A percentile compares a stretch with the other conserved stretches of the same genome.
Conservation (phyloP, 2,888 invertebrate genomes). For the Sylvicola fuscatus region DNA sequence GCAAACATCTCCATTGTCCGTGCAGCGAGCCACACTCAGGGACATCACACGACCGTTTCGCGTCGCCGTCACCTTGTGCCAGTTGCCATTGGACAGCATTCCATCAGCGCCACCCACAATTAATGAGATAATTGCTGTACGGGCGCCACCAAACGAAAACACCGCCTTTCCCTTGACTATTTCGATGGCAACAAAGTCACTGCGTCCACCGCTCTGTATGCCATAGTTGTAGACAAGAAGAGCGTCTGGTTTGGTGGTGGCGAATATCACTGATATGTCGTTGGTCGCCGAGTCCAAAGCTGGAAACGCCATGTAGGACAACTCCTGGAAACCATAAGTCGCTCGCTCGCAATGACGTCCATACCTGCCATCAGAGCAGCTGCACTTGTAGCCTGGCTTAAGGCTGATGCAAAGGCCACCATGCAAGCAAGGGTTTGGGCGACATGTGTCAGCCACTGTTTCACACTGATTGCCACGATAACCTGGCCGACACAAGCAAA, state of each 20-base stretch:
- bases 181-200: slow-evolving; percentile 85
- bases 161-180: slow-evolving; percentile 62
- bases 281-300: slow-evolving; percentile 73
- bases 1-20: slow-evolving; percentile 70
- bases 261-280: slow-evolving; percentile 76
- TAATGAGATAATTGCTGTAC: slow-evolving; percentile 71
- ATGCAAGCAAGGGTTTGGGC: slow-evolving; percentile 81
- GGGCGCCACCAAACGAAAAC: slow-evolving; percentile 77
- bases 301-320: slow-evolving; percentile 79
- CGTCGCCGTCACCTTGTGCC: slow-evolving; percentile 83
- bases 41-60: slow-evolving; percentile 77
- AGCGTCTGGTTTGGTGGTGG: slow-evolving; percentile 71
- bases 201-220: slow-evolving; percentile 66
- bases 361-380: slow-evolving; percentile 72
- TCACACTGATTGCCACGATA: slow-evolving; percentile 85
- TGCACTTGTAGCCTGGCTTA: slow-evolving; percentile 71
- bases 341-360: slow-evolving; percentile 82
- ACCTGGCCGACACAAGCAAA: slow-evolving; percentile 79
- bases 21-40: slow-evolving; percentile 58
- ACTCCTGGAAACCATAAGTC: slow-evolving; percentile 71
- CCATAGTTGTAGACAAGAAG: slow-evolving; percentile 85
- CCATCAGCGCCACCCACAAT: slow-evolving; percentile 37
- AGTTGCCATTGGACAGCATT: slow-evolving; percentile 64
- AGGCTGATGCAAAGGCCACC: slow-evolving; percentile 74
- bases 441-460: slow-evolving; percentile 68